A percentile compares a stretch with the other conserved stretches of the same genome.
Evolutionary conservation across 2,113 vertebrate genomes (phyloP).

Genomic region (Caloenas nicobarica): DNA sequence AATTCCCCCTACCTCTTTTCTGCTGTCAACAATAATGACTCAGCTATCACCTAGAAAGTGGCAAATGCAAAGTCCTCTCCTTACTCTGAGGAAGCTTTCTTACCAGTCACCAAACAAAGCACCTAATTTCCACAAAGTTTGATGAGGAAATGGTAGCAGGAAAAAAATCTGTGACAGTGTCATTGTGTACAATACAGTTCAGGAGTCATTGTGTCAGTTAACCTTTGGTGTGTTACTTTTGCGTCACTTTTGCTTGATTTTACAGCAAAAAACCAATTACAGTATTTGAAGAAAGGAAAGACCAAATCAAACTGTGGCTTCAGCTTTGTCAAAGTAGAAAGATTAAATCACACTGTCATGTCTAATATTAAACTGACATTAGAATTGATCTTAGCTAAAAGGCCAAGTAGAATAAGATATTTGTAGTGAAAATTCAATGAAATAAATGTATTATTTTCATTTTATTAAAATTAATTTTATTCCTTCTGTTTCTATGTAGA

Average conservation of each 20-base stretch:
- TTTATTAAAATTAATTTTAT: conserved; percentile 13
- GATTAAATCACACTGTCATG: background rate
- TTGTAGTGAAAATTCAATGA: background rate
- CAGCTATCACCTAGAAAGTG: background rate
- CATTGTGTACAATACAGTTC: background rate
- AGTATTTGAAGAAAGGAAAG: background rate
- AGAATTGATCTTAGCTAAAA: background rate
- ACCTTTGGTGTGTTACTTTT: background rate
- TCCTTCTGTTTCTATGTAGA: background rate
- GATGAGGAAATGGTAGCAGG: background rate
- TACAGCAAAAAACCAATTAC: background rate
- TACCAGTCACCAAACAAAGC: rapidly evolving
- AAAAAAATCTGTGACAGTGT: background rate
- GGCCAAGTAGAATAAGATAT: background rate
- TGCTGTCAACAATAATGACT: background rate
- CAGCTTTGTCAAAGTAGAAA: background rate
- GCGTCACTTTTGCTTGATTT: background rate
- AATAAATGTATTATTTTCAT: background rate
- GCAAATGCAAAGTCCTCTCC: background rate
- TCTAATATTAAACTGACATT: background rate
- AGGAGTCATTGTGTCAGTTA: background rate
- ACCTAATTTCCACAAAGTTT: background rate
- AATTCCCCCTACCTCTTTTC: background rate
- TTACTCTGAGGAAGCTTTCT: background rate
- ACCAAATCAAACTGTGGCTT: background rate